These are phyloP conservation scores for Atta texana DNA, from an alignment of 1,140 invertebrate genomes.

Conservation along the genomic window DNA sequence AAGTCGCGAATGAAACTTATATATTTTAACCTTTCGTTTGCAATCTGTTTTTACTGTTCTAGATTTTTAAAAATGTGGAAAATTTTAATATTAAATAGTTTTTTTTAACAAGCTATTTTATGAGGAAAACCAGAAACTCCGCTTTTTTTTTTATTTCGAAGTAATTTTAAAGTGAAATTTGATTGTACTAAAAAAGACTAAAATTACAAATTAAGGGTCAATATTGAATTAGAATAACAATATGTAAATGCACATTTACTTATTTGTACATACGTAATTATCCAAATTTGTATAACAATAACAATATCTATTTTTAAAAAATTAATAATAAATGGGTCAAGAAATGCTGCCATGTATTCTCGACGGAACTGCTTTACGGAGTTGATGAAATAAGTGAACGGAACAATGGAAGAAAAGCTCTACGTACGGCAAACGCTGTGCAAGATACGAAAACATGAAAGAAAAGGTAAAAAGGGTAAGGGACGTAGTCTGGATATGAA, in stretches of 20 bases:
- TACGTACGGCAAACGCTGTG: constrained; percentile 4
- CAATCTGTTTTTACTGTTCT: no score
- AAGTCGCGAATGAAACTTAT: no score
- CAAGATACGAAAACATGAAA: constrained; percentile 39
- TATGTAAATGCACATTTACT: background rate
- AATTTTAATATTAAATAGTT: no score
- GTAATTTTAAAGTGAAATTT: no score
- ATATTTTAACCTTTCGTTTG: no score
- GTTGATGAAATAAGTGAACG: constrained; percentile 13
- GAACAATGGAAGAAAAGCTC: constrained; percentile 29
- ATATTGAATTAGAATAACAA: background rate
- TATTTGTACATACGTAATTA: background rate
- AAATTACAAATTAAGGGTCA: background rate
- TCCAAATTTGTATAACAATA: background rate
- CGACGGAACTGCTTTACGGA: background rate
- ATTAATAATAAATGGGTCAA: constrained; percentile 4
- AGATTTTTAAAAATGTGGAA: no score
- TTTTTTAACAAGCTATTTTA: no score
- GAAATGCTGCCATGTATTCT: background rate
- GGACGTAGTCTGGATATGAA: constrained; percentile 46
- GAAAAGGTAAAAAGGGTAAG: constrained; percentile 32
- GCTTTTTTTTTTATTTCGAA: no score
- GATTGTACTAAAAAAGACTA: no score
- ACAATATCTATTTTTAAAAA: background rate
- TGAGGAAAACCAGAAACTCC: no score